Conservation (phyloP, 2,888 invertebrate species). For the Orthosia gothica region DNA sequence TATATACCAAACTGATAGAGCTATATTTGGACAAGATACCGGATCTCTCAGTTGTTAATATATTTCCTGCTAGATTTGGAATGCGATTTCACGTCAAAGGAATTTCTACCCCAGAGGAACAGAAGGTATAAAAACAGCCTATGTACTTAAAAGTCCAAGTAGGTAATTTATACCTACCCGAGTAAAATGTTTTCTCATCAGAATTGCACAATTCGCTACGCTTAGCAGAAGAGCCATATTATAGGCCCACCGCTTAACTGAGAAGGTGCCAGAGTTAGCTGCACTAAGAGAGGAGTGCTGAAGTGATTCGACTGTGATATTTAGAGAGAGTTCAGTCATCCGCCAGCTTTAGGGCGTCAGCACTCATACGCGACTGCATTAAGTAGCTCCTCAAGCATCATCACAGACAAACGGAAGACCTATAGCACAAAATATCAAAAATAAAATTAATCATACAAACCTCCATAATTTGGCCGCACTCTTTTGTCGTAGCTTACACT, state of each 20-base stretch:
- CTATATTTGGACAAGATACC: too few species aligned
- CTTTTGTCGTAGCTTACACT: conserved; percentile 99
- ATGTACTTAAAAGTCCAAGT: too few species aligned
- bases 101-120: too few species aligned
- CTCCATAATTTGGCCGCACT: conserved; percentile 99
- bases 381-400: background rate
- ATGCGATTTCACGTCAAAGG: too few species aligned
- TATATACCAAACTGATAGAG: too few species aligned
- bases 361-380: background rate
- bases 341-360: too few species aligned
- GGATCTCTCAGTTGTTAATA: too few species aligned
- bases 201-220: conserved; percentile 46
- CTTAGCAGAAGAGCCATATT: conserved; percentile 44
- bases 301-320: background rate
- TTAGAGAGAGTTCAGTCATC: background rate
- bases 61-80: too few species aligned
- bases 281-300: background rate
- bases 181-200: background rate
- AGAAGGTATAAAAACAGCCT: too few species aligned
- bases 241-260: background rate
- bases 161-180: too few species aligned
- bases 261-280: background rate
- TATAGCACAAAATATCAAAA: background rate
- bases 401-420: background rate
- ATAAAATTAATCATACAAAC: conserved; percentile 90